Base-by-base conservation (phyloP, 2,888 invertebrate species). In the Hetaerina titia region DNA sequence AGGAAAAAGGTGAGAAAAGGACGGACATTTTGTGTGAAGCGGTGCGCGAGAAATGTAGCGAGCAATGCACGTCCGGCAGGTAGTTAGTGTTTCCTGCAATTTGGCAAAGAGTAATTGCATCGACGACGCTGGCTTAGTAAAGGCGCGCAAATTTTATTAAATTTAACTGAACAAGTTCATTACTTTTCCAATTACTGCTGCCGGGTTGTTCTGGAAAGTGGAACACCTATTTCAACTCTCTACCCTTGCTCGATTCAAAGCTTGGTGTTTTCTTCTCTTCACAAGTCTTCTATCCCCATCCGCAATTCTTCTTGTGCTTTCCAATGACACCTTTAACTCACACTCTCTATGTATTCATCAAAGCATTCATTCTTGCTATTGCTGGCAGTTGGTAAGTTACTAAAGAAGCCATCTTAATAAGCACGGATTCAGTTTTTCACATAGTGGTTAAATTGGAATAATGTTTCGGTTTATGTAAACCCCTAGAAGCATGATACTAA, bases 131-230 rank as follows among this genome's bases (percentile, higher is more conserved):
- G 11, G 31, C 81, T 69, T 69, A 22, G 69, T 19, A 81, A 31
- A 7, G 15, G n/a, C 25, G 81, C 22, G 81, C 25, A 69, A 69
- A 81, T 81, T 81, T 31, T 81, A 81, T 81, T 81, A 31, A 25
- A 81, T 81, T 81, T 81, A 81, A 13, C 81, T 31, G 25, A 81
- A 81, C 81, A 81, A 81, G 31, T 81, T 81, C 81, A 81, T 81
- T 81, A 81, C 81, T 31, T 81, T 81, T 81, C 81, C 81, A 81
- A 81, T 81, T 81, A 81, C 81, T 13, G 31, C 13, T 31, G 81
- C 81, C 31, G 81, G 81, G 69, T 17, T 69, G 11, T 69, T 69
- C 69, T 69, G 22, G 69, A 8, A 81, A 81, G 81, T 31, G 81
- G 81, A 31, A 31, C 81, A 11, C 31, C 31, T 31, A 81, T 31